phyloP scores from a whole-genome alignment of 2,113 vertebrate genomes.

The Galbula dea region DNA sequence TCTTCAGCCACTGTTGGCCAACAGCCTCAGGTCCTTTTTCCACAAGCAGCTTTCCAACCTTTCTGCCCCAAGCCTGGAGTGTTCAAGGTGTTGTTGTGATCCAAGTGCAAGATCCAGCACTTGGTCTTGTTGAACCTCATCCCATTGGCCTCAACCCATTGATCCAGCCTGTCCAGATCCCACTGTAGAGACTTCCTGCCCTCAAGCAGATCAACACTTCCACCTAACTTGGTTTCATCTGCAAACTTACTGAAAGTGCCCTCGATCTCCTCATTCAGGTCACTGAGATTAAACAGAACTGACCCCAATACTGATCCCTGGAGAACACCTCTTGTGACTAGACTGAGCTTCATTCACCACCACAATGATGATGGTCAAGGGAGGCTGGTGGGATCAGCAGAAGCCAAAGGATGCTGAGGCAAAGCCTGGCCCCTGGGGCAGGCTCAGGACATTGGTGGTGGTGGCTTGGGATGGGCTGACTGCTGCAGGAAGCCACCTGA shows the following conservation, averaged over 20 bases:
- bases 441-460: fast-evolving
- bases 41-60: not conserved
- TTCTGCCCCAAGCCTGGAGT: not conserved
- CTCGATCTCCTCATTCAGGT: not conserved
- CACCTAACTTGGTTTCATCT: not conserved
- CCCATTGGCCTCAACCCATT: not conserved
- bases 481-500: not conserved
- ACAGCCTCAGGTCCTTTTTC: not conserved
- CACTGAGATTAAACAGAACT: not conserved
- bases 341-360: not conserved
- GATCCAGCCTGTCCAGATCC: not conserved
- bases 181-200: not conserved
- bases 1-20: not conserved
- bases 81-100: not conserved
- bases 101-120: not conserved
- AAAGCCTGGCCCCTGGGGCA: not conserved
- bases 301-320: not conserved
- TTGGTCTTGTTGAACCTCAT: not conserved
- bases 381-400: not conserved
- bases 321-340: not conserved
- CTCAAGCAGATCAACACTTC: not conserved
- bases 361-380: not conserved
- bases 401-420: not conserved
- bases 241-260: not conserved
- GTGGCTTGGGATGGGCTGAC: not conserved